These are phyloP conservation scores for Gastrophryne carolinensis DNA, from an alignment of 2,797 vertebrate species.

Conservation along the genomic window DNA sequence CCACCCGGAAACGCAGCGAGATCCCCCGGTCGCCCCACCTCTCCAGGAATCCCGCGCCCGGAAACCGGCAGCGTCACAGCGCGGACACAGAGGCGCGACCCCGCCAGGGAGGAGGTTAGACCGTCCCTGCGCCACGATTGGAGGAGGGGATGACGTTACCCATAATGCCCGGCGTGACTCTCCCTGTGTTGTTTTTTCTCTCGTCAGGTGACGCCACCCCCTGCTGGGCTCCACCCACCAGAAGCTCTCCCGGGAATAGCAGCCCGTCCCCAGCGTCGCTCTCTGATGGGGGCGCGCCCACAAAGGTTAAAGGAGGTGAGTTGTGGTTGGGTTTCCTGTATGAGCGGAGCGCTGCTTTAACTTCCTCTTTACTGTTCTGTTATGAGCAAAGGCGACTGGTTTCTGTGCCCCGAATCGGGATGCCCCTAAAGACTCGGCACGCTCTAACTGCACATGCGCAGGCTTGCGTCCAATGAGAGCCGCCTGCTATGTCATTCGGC, in stretches of 20 bases:
- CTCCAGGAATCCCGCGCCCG: not conserved
- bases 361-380: too few species aligned
- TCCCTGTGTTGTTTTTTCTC: not conserved
- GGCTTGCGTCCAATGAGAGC: too few species aligned
- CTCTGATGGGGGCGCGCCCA: not conserved
- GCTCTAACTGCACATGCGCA: too few species aligned
- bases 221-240: too few species aligned
- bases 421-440: too few species aligned
- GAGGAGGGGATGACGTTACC: not conserved
- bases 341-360: too few species aligned
- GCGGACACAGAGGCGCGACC: not conserved
- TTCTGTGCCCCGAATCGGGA: too few species aligned
- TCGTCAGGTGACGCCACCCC: too few species aligned
- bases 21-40: not conserved
- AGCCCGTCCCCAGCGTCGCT: not conserved
- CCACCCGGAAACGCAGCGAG: not conserved
- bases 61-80: not conserved
- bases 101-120: not conserved
- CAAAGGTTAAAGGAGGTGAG: constrained; percentile 39
- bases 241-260: not conserved
- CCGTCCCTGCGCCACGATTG: too few species aligned
- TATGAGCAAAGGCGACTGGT: too few species aligned
- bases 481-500: too few species aligned
- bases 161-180: not conserved
- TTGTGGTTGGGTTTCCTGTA: not conserved